Base-by-base conservation (phyloP, 2,113 vertebrate species). In the Marcusenius ussheri region DNA sequence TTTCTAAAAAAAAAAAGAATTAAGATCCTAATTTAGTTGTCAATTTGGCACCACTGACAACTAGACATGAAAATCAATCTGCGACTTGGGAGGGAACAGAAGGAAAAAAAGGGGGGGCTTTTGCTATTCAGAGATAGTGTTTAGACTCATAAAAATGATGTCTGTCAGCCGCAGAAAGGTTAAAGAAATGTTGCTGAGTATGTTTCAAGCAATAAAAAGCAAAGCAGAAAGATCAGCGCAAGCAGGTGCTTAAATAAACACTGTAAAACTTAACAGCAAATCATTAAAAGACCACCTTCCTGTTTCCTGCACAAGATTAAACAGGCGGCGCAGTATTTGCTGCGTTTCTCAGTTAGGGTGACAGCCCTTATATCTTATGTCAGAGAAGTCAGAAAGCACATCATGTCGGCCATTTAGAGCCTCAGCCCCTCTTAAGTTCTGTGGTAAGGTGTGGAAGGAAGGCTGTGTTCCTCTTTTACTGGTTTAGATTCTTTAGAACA, bases 21-120 rank as follows among this genome's bases (percentile, higher is more conserved):
- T 31, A 89, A 51, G 87, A 88, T 83, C 66, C 49, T 49, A 89
- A 89, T 91, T 88, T 77, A 88, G 70, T 74, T 51, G 51, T 88
- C 89, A 47, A 47, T 80, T 46, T 86, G 77, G 8, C 47, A 83
- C 11, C 39, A 88, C 77, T 91, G 90, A 91, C 90, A 91, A 56
- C 50, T 88, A 62, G 89, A 80, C 89, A 90, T 49, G 88, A 80
- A 90, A 88, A 91, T 91, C 90, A 90, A 91, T 90, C 24, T 45
- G n/a, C 10, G 4, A 53, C 56, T 88, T 56, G 87, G 89, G 90
- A 88, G 90, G 80, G 74, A 90, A 91, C 62, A 88, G 90, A 88
- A 80, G 74, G 7, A 35, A 83, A 31, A 66, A 21, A 91, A 49
- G 70, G 42, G 70, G 39, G 70, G 56, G 88, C 47, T 46, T 49